Base-by-base conservation (phyloP, 2,797 vertebrate species). In the Euthynnus affinis region DNA sequence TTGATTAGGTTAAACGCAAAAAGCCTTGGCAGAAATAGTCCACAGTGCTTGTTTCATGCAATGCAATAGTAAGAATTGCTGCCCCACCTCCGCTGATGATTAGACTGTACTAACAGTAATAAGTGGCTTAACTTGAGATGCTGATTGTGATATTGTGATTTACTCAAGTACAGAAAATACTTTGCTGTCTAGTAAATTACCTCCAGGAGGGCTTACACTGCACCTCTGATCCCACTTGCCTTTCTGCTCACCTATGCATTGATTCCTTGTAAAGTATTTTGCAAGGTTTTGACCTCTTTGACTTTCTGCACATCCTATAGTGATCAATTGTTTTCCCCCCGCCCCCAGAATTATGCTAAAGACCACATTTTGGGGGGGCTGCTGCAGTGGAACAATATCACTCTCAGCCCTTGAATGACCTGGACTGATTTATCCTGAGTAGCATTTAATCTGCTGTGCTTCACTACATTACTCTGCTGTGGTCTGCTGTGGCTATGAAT, bases 401-500 rank as follows among this genome's bases (percentile, higher is more conserved):
- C 62, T 74, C 51, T 51, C 74, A 84, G 81, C 82, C 85, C 74
- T 88, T 78, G 65, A 83, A 77, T 89, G 87, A 89, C 89, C 91
- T 84, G 79, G 49, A 78, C 72, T 90, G 83, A 91, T 90, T 89
- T 88, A 88, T 89, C 84, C 89, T 80, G 86, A 91, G 88, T 76
- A 87, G 86, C 88, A 86, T 86, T 91, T 91, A 83, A 88, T 92
- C 77, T 90, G 89, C 88, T 85, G 85, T 81, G 87, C 85, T 86
- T 79, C 82, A 88, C 80, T 70, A 88, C 80, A 82, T 88, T 78
- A 75, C 74, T 87, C 78, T 79, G 74, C 71, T 79, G 70, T 64
- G 20, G 78, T 87, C 80, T 78, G 72, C 71, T 79, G 70, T 63
- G 20, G 80, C 81, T 81, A 67, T 53, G 49, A 82, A 66, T 82